phyloP scores from a whole-genome alignment of 2,113 vertebrate genomes.

The Carassius auratus region DNA sequence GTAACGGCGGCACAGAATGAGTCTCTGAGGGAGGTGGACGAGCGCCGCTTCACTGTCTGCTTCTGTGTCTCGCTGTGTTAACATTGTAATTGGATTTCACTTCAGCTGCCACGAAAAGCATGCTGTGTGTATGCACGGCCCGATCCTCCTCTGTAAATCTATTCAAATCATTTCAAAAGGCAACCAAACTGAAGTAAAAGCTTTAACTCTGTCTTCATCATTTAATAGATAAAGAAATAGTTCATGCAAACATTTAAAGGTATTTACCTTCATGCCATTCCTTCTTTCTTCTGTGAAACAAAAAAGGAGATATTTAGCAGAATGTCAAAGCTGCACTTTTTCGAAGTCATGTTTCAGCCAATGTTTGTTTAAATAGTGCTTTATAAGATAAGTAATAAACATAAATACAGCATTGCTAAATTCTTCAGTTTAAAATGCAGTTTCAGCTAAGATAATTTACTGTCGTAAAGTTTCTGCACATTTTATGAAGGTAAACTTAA shows the following conservation, averaged over 20 bases:
- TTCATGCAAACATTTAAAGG: too few relatives aligned
- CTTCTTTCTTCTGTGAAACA: background rate
- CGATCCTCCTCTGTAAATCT: background rate
- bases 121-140: background rate
- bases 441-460: too few relatives aligned
- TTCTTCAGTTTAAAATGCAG: too few relatives aligned
- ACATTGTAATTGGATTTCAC: constrained; percentile 28
- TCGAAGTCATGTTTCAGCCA: background rate
- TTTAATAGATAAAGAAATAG: background rate
- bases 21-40: constrained; percentile 5
- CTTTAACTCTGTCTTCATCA: background rate
- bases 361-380: too few relatives aligned
- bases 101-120: constrained; percentile 7
- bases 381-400: too few relatives aligned
- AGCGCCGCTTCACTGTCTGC: background rate
- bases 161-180: constrained; percentile 13
- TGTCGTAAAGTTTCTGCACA: too few relatives aligned
- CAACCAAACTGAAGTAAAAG: background rate
- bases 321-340: background rate
- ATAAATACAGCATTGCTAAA: too few relatives aligned
- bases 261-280: background rate
- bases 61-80: constrained; percentile 12
- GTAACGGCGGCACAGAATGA: background rate
- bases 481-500: too few relatives aligned
- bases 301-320: background rate